Conservation (phyloP, 2,113 vertebrate species). For the Coracopsis vasa region DNA sequence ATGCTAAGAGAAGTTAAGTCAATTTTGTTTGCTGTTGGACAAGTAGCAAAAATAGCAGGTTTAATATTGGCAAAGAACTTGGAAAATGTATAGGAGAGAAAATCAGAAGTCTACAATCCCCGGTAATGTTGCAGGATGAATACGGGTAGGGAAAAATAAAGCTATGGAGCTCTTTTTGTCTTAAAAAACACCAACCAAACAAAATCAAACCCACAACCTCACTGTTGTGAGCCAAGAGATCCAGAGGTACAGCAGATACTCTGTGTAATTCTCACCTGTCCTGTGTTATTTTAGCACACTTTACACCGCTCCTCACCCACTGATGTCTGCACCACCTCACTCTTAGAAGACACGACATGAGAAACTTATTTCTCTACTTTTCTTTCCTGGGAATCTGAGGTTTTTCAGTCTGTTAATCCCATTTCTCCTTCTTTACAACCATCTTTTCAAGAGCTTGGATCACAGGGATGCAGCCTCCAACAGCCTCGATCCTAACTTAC, state of each 20-base stretch:
- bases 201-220: not conserved
- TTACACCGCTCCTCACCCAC: not conserved
- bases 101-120: not conserved
- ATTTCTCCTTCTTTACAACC: not conserved
- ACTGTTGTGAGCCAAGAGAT: not conserved
- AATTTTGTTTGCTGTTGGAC: not conserved
- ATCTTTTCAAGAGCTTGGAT: not conserved
- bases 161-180: not conserved
- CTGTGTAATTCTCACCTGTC: not conserved
- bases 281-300: not conserved
- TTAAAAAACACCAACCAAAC: not conserved
- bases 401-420: not conserved
- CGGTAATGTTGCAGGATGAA: not conserved
- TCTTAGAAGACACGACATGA: not conserved
- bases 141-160: not conserved
- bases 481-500: rapidly evolving
- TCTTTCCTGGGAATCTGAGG: not conserved
- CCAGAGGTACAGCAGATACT: not conserved
- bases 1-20: not conserved
- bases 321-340: not conserved
- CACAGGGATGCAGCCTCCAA: not conserved
- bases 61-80: not conserved
- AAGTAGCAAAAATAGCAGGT: not conserved
- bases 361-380: not conserved
- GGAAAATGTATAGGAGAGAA: not conserved